Evolutionary conservation across 2,113 vertebrate species (phyloP).

Genomic region (Emydocephalus ijimae): DNA sequence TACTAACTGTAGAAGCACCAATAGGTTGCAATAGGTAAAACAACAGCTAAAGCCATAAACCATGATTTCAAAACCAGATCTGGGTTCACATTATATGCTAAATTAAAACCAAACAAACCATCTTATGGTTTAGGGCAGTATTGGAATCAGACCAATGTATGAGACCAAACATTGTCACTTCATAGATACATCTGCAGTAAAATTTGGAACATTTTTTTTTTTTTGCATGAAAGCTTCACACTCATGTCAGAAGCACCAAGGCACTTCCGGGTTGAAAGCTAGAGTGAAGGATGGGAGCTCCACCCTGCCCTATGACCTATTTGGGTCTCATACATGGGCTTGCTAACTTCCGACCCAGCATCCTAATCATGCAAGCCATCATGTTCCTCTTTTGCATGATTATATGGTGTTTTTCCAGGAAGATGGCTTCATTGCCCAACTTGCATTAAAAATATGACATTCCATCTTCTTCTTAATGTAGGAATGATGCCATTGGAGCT

Average conservation of each 20-base stretch:
- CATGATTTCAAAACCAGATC: background rate
- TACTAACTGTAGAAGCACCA: background rate
- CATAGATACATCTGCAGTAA: background rate
- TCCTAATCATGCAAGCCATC: background rate
- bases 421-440: background rate
- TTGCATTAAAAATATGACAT: conserved; percentile 13
- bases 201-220: background rate
- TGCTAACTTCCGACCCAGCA: background rate
- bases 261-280: background rate
- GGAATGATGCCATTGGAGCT: background rate
- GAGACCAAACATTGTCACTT: background rate
- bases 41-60: background rate
- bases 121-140: background rate
- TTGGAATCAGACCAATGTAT: background rate
- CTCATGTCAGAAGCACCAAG: background rate
- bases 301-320: background rate
- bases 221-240: background rate
- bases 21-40: background rate
- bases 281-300: background rate
- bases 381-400: background rate
- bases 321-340: background rate
- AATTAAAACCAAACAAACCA: background rate
- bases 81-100: background rate
- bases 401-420: background rate
- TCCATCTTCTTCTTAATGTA: conserved; percentile 3